Evolutionary conservation across 2,797 vertebrate species (phyloP), one percentile per base, ranked within the genome.

Genomic region (Orientallactaga sibirica): DNA sequence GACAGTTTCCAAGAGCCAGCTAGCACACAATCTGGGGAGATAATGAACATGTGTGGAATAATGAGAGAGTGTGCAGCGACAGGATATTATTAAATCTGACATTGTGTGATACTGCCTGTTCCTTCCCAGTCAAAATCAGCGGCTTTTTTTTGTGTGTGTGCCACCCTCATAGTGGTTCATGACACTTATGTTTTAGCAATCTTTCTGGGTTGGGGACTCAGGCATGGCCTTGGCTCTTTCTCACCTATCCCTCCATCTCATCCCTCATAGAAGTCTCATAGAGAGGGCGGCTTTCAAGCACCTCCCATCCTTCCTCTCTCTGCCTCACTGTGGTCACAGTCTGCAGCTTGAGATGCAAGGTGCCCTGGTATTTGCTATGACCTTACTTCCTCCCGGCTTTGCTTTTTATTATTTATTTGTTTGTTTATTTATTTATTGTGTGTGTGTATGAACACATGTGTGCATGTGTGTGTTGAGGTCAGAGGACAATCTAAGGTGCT

Each of bases 21-120:
- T 84, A 78, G n/a, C 84, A 48, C 64, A 2, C 86, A 75, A 24
- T 94, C 94, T 92, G 84, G 92, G 94, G 88, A 92, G 92, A 89
- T 95, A 92, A 95, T 93, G 94, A 91, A 85, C 91, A 92, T 41
- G 86, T 91, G 95, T 93, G 93, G 92, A 81, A 83, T 93, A 89
- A 92, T 91, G 95, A 95, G 86, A 62, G 0, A 5, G 77, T 83
- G 70, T n/a, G 0, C 7, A 33, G 92, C 7, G 84, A 96, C 95
- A 95, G 93, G 93, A 73, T 94, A 64, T 95, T 84, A 96, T 96
- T 92, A 94, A 85, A 82, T 82, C 15, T 77, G 91, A 92, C 88
- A 79, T 20, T 41, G 74, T 80, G 84, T 43, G 78, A 82, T 81
- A 18, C 33, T 85, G 81, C 82, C 76, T 88, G 68, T 92, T 95